Evolutionary conservation across 2,888 invertebrate species (phyloP), one percentile per base, ranked within the genome.

Genomic region (Leucophenga maculata): DNA sequence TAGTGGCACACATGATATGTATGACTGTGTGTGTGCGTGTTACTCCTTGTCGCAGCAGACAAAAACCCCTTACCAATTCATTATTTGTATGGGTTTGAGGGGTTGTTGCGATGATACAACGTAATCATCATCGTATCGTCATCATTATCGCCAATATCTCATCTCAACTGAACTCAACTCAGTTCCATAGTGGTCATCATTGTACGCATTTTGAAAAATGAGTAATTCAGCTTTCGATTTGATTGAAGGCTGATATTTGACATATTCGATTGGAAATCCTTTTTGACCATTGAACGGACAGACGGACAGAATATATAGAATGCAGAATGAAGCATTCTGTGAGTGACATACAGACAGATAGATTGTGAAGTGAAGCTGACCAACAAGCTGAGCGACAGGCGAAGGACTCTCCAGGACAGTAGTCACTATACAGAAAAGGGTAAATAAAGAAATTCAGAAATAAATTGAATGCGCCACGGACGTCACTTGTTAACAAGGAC

Each of bases 221-320:
- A 80, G 80, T 70, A 75, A 72, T 68, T 74, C 71, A 78, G 79
- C 81, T 82, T 80, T 72, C 72, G 59, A 73, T 78, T 83, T 85
- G 86, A 86, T 86, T 85, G 86, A 85, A 86, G 84, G 84, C 78
- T 85, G 86, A 85, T 86, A 80, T 85, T 86, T 85, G 84, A 85
- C 84, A 85, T 86, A 85, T 86, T 85, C 86, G 86, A 85, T 85
- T 85, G 84, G 85, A 84, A 82, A 79, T 82, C 82, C 81, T 84
- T 80, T 75, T 71, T 72, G 81, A 50, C 16, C 74, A 72, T 62
- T 62, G 31, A 32, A 39, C 52, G 46, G 67, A 59, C 57, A 73
- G 62, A 44, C 31, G 18, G 70, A 73, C 73, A 68, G 32, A 52
- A 22, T 18, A 60, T 54, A 55, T 26, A 50, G 46, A 62, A 55